phyloP scores from a whole-genome alignment of 2,888 invertebrate genomes.

The Laspeyria flexula region DNA sequence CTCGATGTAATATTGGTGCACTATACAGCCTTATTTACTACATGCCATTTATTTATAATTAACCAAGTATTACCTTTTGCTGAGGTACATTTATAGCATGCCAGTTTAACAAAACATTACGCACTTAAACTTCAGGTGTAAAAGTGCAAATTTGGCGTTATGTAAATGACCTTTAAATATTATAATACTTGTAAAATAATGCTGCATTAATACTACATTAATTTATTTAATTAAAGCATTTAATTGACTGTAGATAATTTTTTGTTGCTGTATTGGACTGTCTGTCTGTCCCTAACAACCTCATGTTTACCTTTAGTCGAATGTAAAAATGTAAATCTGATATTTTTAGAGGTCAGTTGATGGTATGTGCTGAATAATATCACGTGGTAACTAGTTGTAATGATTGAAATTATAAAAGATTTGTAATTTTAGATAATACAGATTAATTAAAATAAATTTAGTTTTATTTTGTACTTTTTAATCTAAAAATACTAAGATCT shows the following conservation, averaged over 20 bases:
- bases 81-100: too few relatives aligned
- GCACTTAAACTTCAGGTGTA: too few relatives aligned
- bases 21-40: constrained; percentile 1
- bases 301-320: constrained; percentile 49
- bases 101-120: too few relatives aligned
- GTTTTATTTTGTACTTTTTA: constrained; percentile 44
- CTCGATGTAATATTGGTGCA: constrained; percentile 10
- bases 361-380: constrained; percentile 73
- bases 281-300: constrained; percentile 10
- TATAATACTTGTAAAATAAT: background rate
- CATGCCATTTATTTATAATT: constrained; percentile 6
- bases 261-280: background rate
- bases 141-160: background rate
- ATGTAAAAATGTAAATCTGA: constrained; percentile 81
- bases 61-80: too few relatives aligned
- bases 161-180: background rate
- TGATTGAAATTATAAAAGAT: constrained; percentile 79
- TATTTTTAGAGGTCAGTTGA: constrained; percentile 75
- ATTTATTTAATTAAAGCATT: constrained; percentile 28
- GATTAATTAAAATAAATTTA: constrained; percentile 64
- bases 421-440: constrained; percentile 85
- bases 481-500: too few relatives aligned
- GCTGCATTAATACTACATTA: constrained; percentile 6
- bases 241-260: constrained; percentile 18
- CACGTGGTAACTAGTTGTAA: constrained; percentile 73